phyloP scores from a whole-genome alignment of 2,888 invertebrate species.

The Magallana nippona region DNA sequence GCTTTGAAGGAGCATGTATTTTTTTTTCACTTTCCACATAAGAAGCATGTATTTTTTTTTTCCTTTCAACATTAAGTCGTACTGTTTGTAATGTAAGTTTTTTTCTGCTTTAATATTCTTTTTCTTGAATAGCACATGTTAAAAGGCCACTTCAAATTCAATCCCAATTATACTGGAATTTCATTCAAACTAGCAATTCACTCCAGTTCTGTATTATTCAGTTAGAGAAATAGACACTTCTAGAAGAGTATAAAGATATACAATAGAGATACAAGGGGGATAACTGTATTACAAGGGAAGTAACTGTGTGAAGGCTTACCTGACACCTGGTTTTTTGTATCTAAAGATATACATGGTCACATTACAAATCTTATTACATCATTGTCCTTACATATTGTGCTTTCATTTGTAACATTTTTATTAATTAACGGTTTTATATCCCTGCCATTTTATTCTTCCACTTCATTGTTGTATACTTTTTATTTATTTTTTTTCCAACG shows the following conservation, averaged over 20 bases:
- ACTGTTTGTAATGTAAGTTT: too few relatives aligned
- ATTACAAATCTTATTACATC: not conserved
- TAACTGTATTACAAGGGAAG: slow-evolving; percentile 1
- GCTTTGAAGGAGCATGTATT: too few relatives aligned
- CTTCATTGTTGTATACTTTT: too few relatives aligned
- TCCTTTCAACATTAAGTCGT: too few relatives aligned
- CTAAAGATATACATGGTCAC: slow-evolving; percentile 9
- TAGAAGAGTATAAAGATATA: not conserved
- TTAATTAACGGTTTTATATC: too few relatives aligned
- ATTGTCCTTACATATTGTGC: not conserved
- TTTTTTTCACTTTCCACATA: too few relatives aligned
- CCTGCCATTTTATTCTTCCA: too few relatives aligned
- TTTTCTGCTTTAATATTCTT: not conserved
- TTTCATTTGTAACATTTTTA: not conserved
- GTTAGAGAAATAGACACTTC: not conserved
- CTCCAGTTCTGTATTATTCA: not conserved
- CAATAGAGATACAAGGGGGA: slow-evolving; percentile 3
- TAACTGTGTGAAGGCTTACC: slow-evolving; percentile 14
- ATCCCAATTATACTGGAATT: not conserved
- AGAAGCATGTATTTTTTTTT: too few relatives aligned
- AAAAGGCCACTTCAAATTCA: not conserved
- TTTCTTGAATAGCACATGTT: not conserved
- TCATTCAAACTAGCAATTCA: slow-evolving; percentile 6
- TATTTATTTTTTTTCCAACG: too few relatives aligned
- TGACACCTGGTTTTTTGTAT: slow-evolving; percentile 27